phyloP scores from a whole-genome alignment of 2,797 vertebrate species.

The Myotis daubentonii region DNA sequence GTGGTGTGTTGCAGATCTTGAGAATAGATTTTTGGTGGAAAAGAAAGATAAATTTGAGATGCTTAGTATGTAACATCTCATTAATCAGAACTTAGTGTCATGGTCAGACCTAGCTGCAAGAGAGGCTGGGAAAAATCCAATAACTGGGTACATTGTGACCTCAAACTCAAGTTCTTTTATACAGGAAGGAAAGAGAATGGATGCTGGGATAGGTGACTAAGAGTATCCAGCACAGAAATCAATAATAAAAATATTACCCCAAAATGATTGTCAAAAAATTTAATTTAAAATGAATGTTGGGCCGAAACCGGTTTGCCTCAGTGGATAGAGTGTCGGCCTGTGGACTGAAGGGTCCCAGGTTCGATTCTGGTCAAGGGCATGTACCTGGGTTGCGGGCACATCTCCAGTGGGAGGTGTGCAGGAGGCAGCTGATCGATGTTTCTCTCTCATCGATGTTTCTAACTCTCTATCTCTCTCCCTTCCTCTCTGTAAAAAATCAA shows the following conservation, averaged over 20 bases:
- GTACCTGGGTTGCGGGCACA: no score
- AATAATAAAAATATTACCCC: neutral
- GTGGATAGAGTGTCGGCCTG: no score
- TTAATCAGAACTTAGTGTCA: neutral
- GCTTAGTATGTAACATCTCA: neutral
- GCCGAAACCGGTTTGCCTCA: no score
- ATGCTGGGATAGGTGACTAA: neutral
- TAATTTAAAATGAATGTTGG: neutral
- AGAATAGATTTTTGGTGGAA: neutral
- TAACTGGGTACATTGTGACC: neutral
- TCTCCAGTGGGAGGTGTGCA: no score
- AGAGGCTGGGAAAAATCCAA: neutral
- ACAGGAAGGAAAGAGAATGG: neutral
- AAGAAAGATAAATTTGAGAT: neutral
- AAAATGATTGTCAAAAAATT: neutral
- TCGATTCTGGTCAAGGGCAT: no score
- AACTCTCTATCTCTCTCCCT: no score
- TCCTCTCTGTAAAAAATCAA: no score
- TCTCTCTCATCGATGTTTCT: no score
- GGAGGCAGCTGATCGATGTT: no score
- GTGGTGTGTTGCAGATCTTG: neutral
- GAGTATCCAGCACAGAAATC: neutral
- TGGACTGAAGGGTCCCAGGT: no score
- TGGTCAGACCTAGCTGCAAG: neutral
- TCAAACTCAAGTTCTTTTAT: neutral